phyloP scores from a whole-genome alignment of 2,888 invertebrate genomes.

The Drosophila diplacantha region DNA sequence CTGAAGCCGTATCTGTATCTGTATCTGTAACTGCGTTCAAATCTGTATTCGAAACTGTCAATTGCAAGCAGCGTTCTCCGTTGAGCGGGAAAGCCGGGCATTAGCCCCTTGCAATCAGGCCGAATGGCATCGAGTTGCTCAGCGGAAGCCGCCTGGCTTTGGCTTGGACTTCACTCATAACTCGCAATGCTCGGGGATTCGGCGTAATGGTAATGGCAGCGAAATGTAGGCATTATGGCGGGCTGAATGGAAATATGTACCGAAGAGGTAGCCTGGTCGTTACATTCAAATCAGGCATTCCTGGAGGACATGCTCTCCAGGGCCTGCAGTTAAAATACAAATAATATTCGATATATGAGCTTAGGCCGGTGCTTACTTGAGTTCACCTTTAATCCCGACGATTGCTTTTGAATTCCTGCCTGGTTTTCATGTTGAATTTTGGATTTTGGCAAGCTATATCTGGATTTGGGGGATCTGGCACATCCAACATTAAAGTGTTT shows the following conservation, averaged over 20 bases:
- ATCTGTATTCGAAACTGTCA: slow-evolving; percentile 34
- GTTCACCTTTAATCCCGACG: not conserved
- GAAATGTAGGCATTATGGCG: not conserved
- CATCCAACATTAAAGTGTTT: not conserved
- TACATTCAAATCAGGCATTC: not conserved
- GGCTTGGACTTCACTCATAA: slow-evolving; percentile 28
- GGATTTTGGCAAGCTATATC: too few species aligned
- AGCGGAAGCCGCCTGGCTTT: slow-evolving; percentile 18
- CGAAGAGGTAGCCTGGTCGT: not conserved
- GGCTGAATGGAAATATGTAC: not conserved
- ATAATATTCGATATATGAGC: not conserved
- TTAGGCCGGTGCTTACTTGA: not conserved
- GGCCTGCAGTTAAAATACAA: not conserved
- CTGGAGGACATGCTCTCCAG: not conserved
- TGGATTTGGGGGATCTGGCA: not conserved
- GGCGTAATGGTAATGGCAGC: slow-evolving; percentile 9
- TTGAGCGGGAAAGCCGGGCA: slow-evolving; percentile 7
- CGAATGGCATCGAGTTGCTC: slow-evolving; percentile 25
- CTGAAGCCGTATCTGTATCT: not conserved
- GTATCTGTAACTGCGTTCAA: slow-evolving; percentile 8
- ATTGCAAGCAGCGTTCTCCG: slow-evolving; percentile 30
- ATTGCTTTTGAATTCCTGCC: slow-evolving; percentile 1
- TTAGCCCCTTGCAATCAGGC: slow-evolving; percentile 35
- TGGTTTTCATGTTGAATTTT: slow-evolving; percentile 3
- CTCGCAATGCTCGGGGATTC: slow-evolving; percentile 5